These are phyloP conservation scores for Trochalopteron elliotii DNA, from an alignment of 2,113 vertebrate species.

Conservation along the genomic window DNA sequence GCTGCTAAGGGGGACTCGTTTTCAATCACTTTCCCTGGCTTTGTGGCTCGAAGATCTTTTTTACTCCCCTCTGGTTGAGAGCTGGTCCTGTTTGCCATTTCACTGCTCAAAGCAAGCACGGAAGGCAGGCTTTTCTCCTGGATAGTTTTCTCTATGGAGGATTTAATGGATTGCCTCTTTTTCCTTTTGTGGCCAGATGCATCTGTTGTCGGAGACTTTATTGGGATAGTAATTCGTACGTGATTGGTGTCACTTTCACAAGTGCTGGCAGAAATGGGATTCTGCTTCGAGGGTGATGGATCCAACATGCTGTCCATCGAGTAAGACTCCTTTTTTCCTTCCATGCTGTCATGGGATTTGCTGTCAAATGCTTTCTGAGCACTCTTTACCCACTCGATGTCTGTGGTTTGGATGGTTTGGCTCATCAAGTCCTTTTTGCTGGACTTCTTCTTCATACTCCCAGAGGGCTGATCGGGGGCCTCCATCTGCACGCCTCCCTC, in stretches of 20 bases:
- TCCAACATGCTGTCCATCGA: slow-evolving; percentile 63
- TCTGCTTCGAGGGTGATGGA: slow-evolving; percentile 65
- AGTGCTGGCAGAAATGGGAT: slow-evolving; percentile 67
- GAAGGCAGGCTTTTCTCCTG: slow-evolving; percentile 77
- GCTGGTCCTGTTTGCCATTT: slow-evolving; percentile 68
- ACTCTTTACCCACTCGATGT: slow-evolving; percentile 85
- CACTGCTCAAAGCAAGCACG: slow-evolving; percentile 77
- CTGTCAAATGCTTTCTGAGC: slow-evolving; percentile 83
- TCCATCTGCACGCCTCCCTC: slow-evolving; percentile 83
- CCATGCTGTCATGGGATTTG: slow-evolving; percentile 75
- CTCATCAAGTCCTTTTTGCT: slow-evolving; percentile 87
- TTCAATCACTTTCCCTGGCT: slow-evolving; percentile 75
- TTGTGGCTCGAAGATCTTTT: slow-evolving; percentile 77
- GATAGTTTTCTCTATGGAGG: slow-evolving; percentile 78
- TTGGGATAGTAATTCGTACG: slow-evolving; percentile 78
- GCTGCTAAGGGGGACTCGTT: slow-evolving; percentile 58
- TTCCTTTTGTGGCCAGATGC: slow-evolving; percentile 82
- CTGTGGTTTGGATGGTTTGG: slow-evolving; percentile 78
- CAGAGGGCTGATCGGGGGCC: slow-evolving; percentile 79
- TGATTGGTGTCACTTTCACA: slow-evolving; percentile 78
- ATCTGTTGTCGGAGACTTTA: slow-evolving; percentile 82
- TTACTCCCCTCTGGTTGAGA: slow-evolving; percentile 82
- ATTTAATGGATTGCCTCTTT: slow-evolving; percentile 85
- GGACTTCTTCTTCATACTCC: slow-evolving; percentile 89
- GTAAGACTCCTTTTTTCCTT: slow-evolving; percentile 84